Base-by-base conservation (phyloP, 2,888 invertebrate genomes). In the Drymonia ruficornis region DNA sequence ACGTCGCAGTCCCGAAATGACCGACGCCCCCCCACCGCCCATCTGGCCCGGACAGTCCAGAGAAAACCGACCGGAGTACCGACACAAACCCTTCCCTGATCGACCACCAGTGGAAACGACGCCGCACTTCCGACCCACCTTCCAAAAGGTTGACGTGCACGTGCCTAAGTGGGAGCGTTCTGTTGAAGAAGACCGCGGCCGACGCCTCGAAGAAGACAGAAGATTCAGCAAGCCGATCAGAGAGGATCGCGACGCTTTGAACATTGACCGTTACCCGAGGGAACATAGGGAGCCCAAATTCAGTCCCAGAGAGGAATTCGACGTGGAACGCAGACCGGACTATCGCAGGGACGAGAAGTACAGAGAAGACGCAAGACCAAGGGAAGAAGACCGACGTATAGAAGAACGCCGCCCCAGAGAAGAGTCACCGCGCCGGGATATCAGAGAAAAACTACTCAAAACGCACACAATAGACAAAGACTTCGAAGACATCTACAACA, bases 11-110 rank as follows among this genome's bases (percentile, higher is more conserved):
- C 86, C 89, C 1, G 83, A 83, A 6, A 51, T 64, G 1, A 64
- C 66, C 1, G 83, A 84, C 16, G 81, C 87, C 0, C 91, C 91
- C 0, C 90, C 89, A 0, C 89, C 91, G 0, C 90, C 91, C 0
- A 46, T 68, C 2, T 90, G 90, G 91, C 89, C 90, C 0, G 87
- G 81, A 13, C 83, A 78, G 51, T 73, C 65, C 9, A 70, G 60
- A 7, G 62, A 70, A 13, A 70, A 65, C 54, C 73, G 50, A 11
- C n/a, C 16, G 5, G 47, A 34, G 12, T 34, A 47, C 11, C 56
- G 70, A 49, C 48, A 19, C n/a, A 70, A 72, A 19, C 53, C 70
- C 2, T 69, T 76, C 56, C 52, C 70, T 1, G 76, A 73, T 38
- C 74, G 76, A 59, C 52, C 61, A 46, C 54, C 63, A 49, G 44